Conservation (phyloP, 2,888 invertebrate genomes). For the Andrena trimmerana region DNA sequence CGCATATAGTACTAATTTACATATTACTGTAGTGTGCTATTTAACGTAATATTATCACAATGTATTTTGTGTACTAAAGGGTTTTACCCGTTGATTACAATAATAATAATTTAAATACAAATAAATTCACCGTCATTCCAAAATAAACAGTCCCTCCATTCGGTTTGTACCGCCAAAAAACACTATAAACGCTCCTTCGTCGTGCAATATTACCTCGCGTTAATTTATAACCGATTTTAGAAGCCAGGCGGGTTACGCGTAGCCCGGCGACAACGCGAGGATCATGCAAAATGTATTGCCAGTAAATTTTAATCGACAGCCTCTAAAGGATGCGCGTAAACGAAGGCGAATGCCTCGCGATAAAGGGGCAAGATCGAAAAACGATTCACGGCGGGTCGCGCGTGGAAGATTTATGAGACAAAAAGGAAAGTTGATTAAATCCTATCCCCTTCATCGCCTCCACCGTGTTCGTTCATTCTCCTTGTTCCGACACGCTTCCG, state of each 20-base stretch:
- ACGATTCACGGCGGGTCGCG: conserved; percentile 34
- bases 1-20: no score
- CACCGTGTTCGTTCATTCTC: conserved; percentile 47
- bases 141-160: neutral
- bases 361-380: conserved; percentile 21
- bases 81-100: no score
- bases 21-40: no score
- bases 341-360: neutral
- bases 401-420: conserved; percentile 72
- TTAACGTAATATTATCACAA: no score
- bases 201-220: neutral
- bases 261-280: neutral
- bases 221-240: conserved; percentile 8
- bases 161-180: neutral
- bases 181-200: neutral
- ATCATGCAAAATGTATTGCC: conserved; percentile 20
- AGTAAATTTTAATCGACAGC: conserved; percentile 39
- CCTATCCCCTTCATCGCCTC: conserved; percentile 46
- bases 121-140: no score
- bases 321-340: conserved; percentile 17
- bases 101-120: no score
- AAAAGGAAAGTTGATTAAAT: conserved; percentile 76
- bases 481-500: conserved; percentile 34
- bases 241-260: neutral
- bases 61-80: no score